phyloP scores from a whole-genome alignment of 2,113 vertebrate genomes.

The Oenanthe oenanthe region DNA sequence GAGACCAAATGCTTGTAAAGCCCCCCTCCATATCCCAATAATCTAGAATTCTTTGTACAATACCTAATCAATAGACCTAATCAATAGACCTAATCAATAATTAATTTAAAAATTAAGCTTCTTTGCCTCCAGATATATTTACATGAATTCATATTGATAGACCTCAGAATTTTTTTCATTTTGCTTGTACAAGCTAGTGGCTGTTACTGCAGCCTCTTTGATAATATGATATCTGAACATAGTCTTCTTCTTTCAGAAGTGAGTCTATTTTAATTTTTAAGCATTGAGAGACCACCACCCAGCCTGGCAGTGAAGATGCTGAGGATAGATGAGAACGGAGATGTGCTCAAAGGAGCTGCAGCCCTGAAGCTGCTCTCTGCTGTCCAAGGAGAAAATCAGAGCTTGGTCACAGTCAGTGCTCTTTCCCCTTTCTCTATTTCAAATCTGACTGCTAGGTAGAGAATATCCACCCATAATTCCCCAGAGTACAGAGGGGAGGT shows the following conservation, averaged over 20 bases:
- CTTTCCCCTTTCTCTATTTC: background rate
- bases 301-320: background rate
- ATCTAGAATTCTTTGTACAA: background rate
- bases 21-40: background rate
- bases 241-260: background rate
- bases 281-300: background rate
- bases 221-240: background rate
- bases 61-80: background rate
- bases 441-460: fast-evolving
- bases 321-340: background rate
- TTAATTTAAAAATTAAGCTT: background rate
- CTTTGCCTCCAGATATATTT: background rate
- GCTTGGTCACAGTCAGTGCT: background rate
- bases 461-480: background rate
- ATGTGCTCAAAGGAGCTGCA: background rate
- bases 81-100: background rate
- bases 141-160: background rate
- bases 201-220: background rate
- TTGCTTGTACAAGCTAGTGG: background rate
- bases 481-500: background rate
- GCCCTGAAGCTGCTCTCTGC: background rate
- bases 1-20: background rate
- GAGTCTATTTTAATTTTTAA: background rate
- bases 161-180: background rate
- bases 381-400: background rate